A percentile compares a stretch with the other conserved stretches of the same genome.
These are phyloP conservation scores for Chelonoidis abingdonii DNA, from an alignment of 2,113 vertebrate species.

Conservation along the genomic window DNA sequence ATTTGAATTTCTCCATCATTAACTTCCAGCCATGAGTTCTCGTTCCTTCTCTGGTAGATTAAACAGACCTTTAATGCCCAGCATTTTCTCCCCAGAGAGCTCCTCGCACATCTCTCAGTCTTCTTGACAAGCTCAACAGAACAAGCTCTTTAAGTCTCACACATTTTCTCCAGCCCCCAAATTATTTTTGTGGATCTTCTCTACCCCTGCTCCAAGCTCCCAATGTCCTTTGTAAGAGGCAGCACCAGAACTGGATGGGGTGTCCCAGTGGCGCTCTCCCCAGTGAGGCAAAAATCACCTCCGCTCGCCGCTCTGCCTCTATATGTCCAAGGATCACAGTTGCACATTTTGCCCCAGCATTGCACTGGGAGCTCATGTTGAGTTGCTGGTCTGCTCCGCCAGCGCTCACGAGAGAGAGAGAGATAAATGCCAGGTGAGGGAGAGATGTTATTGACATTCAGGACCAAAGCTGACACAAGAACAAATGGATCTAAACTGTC, in stretches of 20 bases:
- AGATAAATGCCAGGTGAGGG: background rate
- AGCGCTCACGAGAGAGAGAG: background rate
- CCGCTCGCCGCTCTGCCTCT: background rate
- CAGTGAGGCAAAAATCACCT: background rate
- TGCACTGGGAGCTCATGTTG: too few relatives aligned
- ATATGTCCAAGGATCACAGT: background rate
- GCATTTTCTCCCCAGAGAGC: background rate
- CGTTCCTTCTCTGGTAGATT: background rate
- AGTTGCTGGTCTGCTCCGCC: too few relatives aligned
- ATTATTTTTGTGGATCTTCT: background rate
- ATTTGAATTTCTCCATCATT: background rate
- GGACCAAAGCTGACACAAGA: background rate
- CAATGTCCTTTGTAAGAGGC: background rate
- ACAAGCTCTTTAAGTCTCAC: background rate
- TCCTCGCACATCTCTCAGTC: background rate
- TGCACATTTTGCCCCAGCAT: background rate
- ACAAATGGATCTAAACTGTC: background rate
- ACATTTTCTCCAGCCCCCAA: background rate
- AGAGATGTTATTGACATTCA: background rate
- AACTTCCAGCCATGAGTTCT: background rate
- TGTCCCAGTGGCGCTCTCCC: background rate
- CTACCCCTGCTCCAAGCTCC: background rate
- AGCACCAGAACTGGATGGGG: too few relatives aligned
- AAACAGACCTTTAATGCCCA: background rate
- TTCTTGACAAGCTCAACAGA: background rate